phyloP scores from a whole-genome alignment of 37 sponge, comb jelly and placozoan species.

The Axinella damicornis region DNA sequence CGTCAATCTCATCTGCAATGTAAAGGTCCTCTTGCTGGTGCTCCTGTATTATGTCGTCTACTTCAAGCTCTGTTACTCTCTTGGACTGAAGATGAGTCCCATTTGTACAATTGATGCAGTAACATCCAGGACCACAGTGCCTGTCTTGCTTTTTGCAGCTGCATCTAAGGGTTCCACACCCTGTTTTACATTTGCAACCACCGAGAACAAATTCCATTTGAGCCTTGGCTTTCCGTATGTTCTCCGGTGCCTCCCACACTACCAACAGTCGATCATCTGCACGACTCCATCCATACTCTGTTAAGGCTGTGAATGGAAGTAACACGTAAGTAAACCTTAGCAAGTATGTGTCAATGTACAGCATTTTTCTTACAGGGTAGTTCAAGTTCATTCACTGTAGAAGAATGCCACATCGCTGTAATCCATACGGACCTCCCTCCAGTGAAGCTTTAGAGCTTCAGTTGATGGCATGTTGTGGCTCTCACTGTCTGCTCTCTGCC shows the following conservation, averaged over 20 bases:
- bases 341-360: background rate
- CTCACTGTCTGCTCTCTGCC: constrained; percentile 17
- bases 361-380: background rate
- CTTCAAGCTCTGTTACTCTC: background rate
- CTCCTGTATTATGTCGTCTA: background rate
- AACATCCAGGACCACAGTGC: constrained; percentile 24
- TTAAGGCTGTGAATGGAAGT: background rate
- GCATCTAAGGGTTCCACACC: constrained; percentile 27
- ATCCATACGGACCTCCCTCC: constrained; percentile 20
- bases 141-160: constrained; percentile 14
- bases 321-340: background rate
- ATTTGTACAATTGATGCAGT: background rate
- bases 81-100: background rate
- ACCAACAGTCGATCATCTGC: background rate
- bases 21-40: background rate
- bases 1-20: constrained; percentile 8
- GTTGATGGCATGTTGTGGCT: constrained; percentile 20
- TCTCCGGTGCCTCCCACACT: constrained; percentile 26
- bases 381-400: background rate
- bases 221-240: background rate
- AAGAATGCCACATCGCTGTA: constrained; percentile 18
- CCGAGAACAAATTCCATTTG: background rate
- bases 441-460: constrained; percentile 6
- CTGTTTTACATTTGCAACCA: constrained; percentile 46
- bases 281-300: background rate